These are phyloP conservation scores for Sebastes taczanowskii DNA, from an alignment of 2,797 vertebrate species.

Conservation along the genomic window DNA sequence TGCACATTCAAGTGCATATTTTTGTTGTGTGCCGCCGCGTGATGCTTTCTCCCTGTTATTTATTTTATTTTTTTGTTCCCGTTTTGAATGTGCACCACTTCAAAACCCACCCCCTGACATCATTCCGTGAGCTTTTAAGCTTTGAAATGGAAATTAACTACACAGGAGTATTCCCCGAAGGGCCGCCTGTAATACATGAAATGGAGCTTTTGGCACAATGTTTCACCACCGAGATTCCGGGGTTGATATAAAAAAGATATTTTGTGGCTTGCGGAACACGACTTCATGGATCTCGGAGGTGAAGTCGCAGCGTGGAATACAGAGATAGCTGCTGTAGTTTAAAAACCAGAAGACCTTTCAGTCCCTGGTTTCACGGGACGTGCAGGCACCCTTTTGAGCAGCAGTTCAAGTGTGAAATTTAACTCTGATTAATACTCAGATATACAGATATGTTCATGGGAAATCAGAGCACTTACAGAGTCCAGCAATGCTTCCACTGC, in stretches of 20 bases:
- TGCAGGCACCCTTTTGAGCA: slow-evolving; percentile 29
- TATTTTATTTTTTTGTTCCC: slow-evolving; percentile 50
- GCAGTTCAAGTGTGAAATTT: slow-evolving; percentile 35
- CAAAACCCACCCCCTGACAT: slow-evolving; percentile 60
- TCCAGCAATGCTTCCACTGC: neutral
- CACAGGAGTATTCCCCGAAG: slow-evolving; percentile 62
- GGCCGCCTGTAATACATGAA: slow-evolving; percentile 68
- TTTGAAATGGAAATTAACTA: slow-evolving; percentile 80
- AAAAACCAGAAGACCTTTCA: neutral
- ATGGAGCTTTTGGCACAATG: slow-evolving; percentile 68
- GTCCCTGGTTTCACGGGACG: neutral
- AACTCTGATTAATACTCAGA: slow-evolving; percentile 30
- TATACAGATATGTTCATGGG: neutral
- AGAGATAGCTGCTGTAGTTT: slow-evolving; percentile 6
- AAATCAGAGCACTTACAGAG: slow-evolving; percentile 8
- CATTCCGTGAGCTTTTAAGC: slow-evolving; percentile 62
- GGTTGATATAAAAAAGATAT: slow-evolving; percentile 9
- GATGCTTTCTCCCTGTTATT: slow-evolving; percentile 42
- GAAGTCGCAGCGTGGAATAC: slow-evolving; percentile 1
- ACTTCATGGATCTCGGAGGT: slow-evolving; percentile 33
- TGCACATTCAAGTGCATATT: slow-evolving; percentile 21
- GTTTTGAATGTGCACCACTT: slow-evolving; percentile 57
- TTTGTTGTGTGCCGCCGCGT: slow-evolving; percentile 26
- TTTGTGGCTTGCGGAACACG: slow-evolving; percentile 41
- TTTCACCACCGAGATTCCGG: slow-evolving; percentile 50